Evolutionary conservation across 2,113 vertebrate genomes (phyloP), one percentile per base, ranked within the genome.

Genomic region (Pimephales promelas): DNA sequence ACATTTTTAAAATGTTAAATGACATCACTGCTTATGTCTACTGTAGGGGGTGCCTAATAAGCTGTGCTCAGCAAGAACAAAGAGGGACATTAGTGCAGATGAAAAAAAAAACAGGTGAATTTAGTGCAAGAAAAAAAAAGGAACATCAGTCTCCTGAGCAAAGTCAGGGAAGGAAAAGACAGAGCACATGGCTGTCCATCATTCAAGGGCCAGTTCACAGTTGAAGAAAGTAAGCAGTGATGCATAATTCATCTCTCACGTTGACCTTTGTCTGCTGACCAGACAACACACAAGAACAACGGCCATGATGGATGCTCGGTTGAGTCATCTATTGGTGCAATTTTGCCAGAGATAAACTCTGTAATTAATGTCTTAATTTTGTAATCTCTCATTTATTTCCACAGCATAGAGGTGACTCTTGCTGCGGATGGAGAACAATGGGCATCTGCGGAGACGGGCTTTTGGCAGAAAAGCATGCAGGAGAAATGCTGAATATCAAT

Each of bases 291-390:
- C 89, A 88, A 73, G 84, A 87, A 88, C 86, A 84, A 62, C 68
- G 83, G 88, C 87, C 86, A 88, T 94, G 93, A 94, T 94, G 93
- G 91, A 94, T 94, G 91, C 91, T 88, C 90, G 89, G 92, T 93
- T 91, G 88, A 91, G 88, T 89, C 92, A 89, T 93, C 92, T 93
- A 92, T 93, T 92, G 92, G 93, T 92, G 90, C 92, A 91, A 90
- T 93, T 94, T 92, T 92, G 91, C 92, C 84, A 87, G 89, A 93
- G 92, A 93, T 93, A 94, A 93, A 94, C 92, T 92, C 91, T 91
- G 92, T 94, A 94, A 94, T 94, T 94, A 94, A 94, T 93, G 94
- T 93, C 92, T 94, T 90, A 92, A 92, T 93, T 94, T 92, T 89
- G 92, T 91, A 92, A 93, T 92, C 92, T 93, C 92, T 92, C 93